These are phyloP conservation scores for Rhagologus leucostigma DNA, from an alignment of 2,113 vertebrate species.

Conservation along the genomic window DNA sequence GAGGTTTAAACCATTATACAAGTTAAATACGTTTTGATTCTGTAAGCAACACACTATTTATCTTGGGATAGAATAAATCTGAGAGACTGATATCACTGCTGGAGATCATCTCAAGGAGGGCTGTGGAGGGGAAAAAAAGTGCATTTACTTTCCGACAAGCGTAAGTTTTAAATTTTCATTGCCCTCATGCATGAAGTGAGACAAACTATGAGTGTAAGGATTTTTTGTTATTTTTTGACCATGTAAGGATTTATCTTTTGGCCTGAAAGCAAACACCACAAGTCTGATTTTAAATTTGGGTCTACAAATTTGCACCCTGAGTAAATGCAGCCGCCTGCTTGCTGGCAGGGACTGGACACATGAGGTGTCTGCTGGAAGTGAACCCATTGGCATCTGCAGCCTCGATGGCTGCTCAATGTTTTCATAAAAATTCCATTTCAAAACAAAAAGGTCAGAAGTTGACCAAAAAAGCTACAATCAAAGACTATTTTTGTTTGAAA, in stretches of 20 bases:
- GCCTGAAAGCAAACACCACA: background rate
- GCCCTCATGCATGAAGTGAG: background rate
- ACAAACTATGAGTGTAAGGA: background rate
- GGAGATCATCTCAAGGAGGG: slow-evolving; percentile 1
- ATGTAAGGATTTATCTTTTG: background rate
- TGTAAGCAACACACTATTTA: slow-evolving; percentile 37
- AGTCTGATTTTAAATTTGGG: background rate
- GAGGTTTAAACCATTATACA: slow-evolving; percentile 33
- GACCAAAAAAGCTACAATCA: background rate
- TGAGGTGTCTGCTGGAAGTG: background rate
- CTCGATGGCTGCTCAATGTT: background rate
- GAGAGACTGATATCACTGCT: background rate
- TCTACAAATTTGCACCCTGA: background rate
- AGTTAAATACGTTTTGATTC: slow-evolving; percentile 43
- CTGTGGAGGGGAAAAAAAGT: background rate
- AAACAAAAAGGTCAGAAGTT: slow-evolving; percentile 29
- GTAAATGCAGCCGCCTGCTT: background rate
- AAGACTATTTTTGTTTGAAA: slow-evolving; percentile 11
- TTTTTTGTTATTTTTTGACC: background rate
- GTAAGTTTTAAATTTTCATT: background rate
- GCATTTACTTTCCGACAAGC: background rate
- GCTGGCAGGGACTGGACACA: background rate
- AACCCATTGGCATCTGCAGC: background rate
- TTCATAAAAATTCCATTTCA: slow-evolving; percentile 13
- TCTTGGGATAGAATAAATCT: slow-evolving; percentile 52